A percentile compares a stretch with the other conserved stretches of the same genome.
Evolutionary conservation across 1,140 invertebrate species (phyloP).

Genomic region (Brachionus paranguensis): DNA sequence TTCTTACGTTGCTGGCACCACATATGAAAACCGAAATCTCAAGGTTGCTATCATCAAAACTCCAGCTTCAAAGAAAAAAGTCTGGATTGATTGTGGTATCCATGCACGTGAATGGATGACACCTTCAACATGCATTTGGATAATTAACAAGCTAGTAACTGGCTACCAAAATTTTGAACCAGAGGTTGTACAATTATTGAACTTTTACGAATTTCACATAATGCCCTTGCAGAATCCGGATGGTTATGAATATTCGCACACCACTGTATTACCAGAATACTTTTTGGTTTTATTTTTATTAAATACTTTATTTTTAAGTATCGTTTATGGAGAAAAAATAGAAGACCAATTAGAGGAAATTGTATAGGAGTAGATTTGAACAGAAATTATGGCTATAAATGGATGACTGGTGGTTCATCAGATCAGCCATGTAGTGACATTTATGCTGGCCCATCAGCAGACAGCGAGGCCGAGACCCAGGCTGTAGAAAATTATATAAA

Average conservation of each 20-base stretch:
- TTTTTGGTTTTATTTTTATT: background rate
- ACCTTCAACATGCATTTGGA: conserved; percentile 43
- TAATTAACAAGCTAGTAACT: conserved; percentile 10
- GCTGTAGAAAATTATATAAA: conserved; percentile 18
- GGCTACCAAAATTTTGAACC: background rate
- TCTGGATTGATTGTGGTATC: conserved; percentile 40
- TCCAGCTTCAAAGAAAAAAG: background rate
- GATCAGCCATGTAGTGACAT: conserved; percentile 37
- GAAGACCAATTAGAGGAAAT: background rate
- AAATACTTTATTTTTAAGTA: background rate
- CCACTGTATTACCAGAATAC: background rate
- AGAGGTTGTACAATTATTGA: background rate
- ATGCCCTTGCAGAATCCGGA: conserved; percentile 37
- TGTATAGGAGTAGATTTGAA: conserved; percentile 39
- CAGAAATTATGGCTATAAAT: conserved; percentile 28
- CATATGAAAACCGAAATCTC: conserved; percentile 5
- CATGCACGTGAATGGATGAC: conserved; percentile 50
- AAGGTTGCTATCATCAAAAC: conserved; percentile 27
- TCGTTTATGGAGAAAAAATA: conserved; percentile 42
- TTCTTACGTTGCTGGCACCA: background rate
- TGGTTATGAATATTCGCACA: conserved; percentile 32
- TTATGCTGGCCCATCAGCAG: conserved; percentile 19
- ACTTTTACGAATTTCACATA: conserved; percentile 31
- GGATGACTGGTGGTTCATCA: conserved; percentile 39
- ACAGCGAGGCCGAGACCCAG: conserved; percentile 38